Evolutionary conservation across 2,113 vertebrate species (phyloP).

Genomic region (Chaetorhynchus papuensis): DNA sequence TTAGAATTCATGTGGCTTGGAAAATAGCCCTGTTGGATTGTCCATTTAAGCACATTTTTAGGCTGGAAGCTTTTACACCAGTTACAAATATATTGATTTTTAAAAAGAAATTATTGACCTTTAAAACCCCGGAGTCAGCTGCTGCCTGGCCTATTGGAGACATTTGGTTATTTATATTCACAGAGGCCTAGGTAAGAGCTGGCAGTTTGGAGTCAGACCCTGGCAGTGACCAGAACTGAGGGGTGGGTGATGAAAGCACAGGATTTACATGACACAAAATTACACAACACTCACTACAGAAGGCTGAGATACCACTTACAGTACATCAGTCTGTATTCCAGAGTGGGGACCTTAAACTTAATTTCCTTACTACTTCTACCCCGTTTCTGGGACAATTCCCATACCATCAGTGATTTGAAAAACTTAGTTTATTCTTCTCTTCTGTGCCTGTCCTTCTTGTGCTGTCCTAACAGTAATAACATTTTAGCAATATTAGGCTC

Average conservation of each 20-base stretch:
- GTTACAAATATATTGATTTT: slow-evolving; percentile 32
- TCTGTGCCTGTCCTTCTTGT: background rate
- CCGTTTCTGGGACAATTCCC: background rate
- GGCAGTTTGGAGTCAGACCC: background rate
- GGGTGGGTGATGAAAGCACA: background rate
- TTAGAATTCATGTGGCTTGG: background rate
- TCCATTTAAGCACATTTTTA: slow-evolving; percentile 2
- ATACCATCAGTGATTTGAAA: background rate
- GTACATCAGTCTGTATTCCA: background rate
- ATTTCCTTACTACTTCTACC: background rate
- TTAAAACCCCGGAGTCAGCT: background rate
- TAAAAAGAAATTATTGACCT: slow-evolving; percentile 31
- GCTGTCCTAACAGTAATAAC: background rate
- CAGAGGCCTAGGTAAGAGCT: background rate
- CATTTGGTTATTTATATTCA: background rate
- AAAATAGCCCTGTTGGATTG: background rate
- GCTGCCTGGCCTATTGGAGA: background rate
- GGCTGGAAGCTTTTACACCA: slow-evolving; percentile 3
- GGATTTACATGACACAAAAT: background rate
- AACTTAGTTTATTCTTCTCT: background rate
- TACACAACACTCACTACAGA: background rate
- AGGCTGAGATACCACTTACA: background rate
- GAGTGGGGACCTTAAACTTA: background rate
- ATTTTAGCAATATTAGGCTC: background rate
- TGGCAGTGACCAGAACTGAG: background rate